phyloP scores from a whole-genome alignment of 2,113 vertebrate species.

The Halcyon senegalensis region DNA sequence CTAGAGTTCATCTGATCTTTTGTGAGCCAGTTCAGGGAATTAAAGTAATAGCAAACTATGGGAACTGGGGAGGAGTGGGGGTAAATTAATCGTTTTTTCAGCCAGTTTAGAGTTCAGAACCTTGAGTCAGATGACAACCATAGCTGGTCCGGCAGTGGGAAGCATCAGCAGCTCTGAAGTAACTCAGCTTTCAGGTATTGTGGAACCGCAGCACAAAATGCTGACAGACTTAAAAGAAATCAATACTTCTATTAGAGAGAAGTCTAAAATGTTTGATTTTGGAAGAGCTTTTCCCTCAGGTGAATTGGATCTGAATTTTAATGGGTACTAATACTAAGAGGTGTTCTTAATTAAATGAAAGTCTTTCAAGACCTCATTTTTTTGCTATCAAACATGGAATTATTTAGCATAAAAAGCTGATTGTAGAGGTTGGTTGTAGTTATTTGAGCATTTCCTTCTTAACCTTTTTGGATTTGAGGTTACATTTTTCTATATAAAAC shows the following conservation, averaged over 20 bases:
- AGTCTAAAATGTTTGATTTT: not conserved
- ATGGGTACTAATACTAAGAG: not conserved
- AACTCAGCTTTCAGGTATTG: not conserved
- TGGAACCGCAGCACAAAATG: not conserved
- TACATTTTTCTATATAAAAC: not conserved
- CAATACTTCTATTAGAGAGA: not conserved
- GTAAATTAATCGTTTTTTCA: not conserved
- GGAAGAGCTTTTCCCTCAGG: not conserved
- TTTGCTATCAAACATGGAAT: not conserved
- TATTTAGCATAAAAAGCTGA: not conserved
- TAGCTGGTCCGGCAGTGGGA: not conserved
- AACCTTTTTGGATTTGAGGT: not conserved
- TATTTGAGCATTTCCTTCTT: not conserved
- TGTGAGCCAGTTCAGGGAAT: not conserved
- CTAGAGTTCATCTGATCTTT: not conserved
- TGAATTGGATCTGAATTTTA: not conserved
- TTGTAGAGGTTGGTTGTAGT: not conserved
- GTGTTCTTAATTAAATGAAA: not conserved
- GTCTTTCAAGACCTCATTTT: not conserved
- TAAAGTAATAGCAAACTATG: not conserved
- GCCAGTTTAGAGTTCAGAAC: not conserved
- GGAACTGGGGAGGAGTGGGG: too few species aligned
- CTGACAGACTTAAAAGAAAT: not conserved
- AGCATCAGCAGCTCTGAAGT: not conserved
- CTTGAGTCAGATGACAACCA: not conserved